Percentiles rank a stretch among this genome's conserved stretches.
Evolutionary conservation across 2,113 vertebrate genomes (phyloP).

Genomic region (Chloroceryle aenea): DNA sequence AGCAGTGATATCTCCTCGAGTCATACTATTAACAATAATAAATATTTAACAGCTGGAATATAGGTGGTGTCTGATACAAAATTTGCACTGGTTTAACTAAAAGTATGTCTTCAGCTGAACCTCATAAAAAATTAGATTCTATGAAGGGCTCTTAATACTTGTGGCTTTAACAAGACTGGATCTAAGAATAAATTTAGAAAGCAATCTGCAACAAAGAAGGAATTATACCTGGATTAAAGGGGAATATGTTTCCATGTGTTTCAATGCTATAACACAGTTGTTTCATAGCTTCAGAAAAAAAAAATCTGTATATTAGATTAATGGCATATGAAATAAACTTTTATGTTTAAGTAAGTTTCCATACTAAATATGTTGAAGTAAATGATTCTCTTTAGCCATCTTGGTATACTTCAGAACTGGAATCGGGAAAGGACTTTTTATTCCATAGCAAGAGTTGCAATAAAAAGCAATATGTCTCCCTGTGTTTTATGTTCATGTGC

Average conservation of each 20-base stretch:
- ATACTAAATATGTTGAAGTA: background rate
- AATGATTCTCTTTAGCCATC: background rate
- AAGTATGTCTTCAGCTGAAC: background rate
- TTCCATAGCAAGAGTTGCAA: background rate
- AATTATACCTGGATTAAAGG: background rate
- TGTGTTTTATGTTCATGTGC: background rate
- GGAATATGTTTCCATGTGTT: background rate
- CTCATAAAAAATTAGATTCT: background rate
- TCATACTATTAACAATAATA: background rate
- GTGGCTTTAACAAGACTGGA: background rate
- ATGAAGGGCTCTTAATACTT: background rate
- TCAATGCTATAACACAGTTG: background rate
- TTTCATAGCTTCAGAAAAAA: background rate
- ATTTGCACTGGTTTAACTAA: background rate
- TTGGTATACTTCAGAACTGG: background rate
- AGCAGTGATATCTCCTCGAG: background rate
- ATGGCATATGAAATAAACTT: background rate
- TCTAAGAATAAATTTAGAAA: background rate
- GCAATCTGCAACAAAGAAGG: background rate
- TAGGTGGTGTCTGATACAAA: background rate
- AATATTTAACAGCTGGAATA: background rate
- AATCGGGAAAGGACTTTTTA: background rate
- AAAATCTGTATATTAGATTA: background rate
- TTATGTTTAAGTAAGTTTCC: background rate
- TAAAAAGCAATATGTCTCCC: background rate